phyloP scores from a whole-genome alignment of 2,888 invertebrate genomes.

The Drosophila emarginata region DNA sequence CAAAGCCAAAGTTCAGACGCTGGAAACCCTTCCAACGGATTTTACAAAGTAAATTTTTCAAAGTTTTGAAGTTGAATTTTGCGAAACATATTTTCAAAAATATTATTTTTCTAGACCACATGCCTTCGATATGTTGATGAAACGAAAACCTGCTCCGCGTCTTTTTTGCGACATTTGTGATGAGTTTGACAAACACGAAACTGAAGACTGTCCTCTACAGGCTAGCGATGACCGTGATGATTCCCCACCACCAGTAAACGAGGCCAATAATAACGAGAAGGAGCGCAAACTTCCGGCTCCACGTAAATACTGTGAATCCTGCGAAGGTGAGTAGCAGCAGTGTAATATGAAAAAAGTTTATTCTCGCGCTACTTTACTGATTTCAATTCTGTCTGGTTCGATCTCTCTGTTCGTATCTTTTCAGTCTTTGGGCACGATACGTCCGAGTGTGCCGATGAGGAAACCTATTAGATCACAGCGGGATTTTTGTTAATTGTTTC shows the following conservation, averaged over 20 bases:
- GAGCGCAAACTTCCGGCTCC: slow-evolving; percentile 82
- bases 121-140: slow-evolving; percentile 83
- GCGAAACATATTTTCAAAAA: no score
- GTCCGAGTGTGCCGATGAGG: slow-evolving; percentile 91
- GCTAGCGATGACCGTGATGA: slow-evolving; percentile 84
- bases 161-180: slow-evolving; percentile 99
- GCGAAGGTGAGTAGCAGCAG: slow-evolving; percentile 87
- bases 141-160: slow-evolving; percentile 86
- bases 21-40: slow-evolving; percentile 84
- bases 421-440: slow-evolving; percentile 94
- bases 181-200: slow-evolving; percentile 97
- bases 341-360: not conserved
- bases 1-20: slow-evolving; percentile 89
- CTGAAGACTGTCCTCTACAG: slow-evolving; percentile 97
- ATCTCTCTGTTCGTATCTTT: slow-evolving; percentile 16
- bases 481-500: slow-evolving; percentile 41
- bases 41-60: slow-evolving; percentile 83
- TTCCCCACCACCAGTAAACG: slow-evolving; percentile 58
- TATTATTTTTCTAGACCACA: slow-evolving; percentile 82
- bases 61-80: no score
- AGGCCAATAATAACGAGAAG: slow-evolving; percentile 71
- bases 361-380: not conserved
- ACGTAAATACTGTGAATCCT: slow-evolving; percentile 94
- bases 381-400: not conserved
- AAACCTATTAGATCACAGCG: slow-evolving; percentile 60